phyloP scores from a whole-genome alignment of 2,797 vertebrate genomes.

The Paguma larvata region DNA sequence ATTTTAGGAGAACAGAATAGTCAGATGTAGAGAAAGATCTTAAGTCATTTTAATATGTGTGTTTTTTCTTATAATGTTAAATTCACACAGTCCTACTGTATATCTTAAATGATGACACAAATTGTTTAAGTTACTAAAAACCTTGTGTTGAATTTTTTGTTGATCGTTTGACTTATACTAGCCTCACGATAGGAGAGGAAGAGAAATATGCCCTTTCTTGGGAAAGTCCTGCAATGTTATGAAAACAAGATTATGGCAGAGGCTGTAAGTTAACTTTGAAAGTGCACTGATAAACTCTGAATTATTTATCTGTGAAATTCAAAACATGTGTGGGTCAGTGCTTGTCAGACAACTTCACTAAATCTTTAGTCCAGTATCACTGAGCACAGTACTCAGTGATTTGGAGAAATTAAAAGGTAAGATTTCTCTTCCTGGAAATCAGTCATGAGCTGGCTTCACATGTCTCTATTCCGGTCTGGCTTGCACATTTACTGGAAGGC shows the following conservation, averaged over 20 bases:
- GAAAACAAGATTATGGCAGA: slow-evolving; percentile 31
- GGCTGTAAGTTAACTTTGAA: slow-evolving; percentile 70
- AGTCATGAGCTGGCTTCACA: slow-evolving; percentile 56
- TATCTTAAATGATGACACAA: background rate
- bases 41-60: background rate
- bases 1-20: background rate
- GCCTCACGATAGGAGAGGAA: background rate
- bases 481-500: slow-evolving; percentile 73
- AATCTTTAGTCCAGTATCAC: slow-evolving; percentile 50
- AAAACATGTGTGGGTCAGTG: slow-evolving; percentile 68
- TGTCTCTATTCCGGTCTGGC: slow-evolving; percentile 77
- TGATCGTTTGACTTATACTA: background rate
- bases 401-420: slow-evolving; percentile 79
- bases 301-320: slow-evolving; percentile 71
- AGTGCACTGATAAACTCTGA: slow-evolving; percentile 72
- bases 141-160: background rate
- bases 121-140: background rate
- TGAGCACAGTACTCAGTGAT: slow-evolving; percentile 47
- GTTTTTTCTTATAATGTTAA: background rate
- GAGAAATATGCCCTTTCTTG: background rate
- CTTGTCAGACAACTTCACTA: background rate
- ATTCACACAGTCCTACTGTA: background rate
- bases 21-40: background rate
- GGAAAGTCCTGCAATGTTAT: background rate
- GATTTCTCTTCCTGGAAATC: slow-evolving; percentile 75